phyloP scores from a whole-genome alignment of 2,797 vertebrate species.

The Cuniculus paca region DNA sequence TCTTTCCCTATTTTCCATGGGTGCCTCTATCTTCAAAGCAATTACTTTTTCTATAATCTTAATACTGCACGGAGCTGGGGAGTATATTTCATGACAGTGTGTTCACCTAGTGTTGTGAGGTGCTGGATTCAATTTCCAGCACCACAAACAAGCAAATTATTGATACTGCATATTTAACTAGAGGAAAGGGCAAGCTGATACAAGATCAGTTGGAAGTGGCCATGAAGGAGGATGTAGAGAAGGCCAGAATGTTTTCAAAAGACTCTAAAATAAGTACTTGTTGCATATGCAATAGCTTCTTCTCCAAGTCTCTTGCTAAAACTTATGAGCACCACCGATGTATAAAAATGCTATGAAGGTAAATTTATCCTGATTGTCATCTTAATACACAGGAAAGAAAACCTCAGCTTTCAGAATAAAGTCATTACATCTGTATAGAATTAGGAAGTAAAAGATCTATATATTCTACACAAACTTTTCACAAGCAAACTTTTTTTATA shows the following conservation, averaged over 20 bases:
- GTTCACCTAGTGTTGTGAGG: not conserved
- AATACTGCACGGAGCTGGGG: not conserved
- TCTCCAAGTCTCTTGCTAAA: constrained; percentile 13
- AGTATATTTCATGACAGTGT: not conserved
- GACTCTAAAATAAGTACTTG: not conserved
- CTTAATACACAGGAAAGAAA: not conserved
- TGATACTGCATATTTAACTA: not conserved
- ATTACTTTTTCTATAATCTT: not conserved
- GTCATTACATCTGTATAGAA: not conserved
- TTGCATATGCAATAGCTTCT: not conserved
- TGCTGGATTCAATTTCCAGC: not conserved
- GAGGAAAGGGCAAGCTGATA: not conserved
- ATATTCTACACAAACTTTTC: not conserved
- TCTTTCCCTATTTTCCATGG: not conserved
- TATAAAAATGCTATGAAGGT: not conserved
- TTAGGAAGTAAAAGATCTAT: not conserved
- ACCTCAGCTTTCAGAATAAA: not conserved
- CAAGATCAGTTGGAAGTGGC: not conserved
- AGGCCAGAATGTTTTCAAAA: not conserved
- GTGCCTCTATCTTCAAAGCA: not conserved
- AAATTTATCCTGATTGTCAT: not conserved
- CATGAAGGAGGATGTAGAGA: not conserved
- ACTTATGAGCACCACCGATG: not conserved
- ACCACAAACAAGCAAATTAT: not conserved
- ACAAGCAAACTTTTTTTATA: not conserved